Conservation (phyloP, 2,888 invertebrate species). For the Temnothorax rugatulus region DNA sequence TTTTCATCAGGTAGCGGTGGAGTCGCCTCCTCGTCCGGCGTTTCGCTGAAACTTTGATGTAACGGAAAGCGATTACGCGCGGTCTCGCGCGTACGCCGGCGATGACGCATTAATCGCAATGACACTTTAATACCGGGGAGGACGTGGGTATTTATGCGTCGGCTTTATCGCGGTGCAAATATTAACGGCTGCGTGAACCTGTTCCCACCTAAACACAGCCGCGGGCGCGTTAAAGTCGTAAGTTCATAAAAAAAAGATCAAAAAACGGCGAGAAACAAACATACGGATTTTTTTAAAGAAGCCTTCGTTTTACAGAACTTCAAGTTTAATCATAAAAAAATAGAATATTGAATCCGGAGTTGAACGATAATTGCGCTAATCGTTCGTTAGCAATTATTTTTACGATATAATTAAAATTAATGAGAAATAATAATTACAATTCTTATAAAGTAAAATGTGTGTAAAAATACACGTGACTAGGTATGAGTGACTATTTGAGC, state of each 20-base stretch:
- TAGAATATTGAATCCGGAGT: neutral
- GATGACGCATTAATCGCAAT: constrained; percentile 67
- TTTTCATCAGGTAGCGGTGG: constrained; percentile 29
- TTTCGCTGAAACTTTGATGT: constrained; percentile 64
- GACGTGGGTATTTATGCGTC: constrained; percentile 53
- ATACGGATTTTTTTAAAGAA: neutral
- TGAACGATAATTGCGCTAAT: neutral
- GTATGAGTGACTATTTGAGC: neutral
- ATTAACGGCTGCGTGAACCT: constrained; percentile 39
- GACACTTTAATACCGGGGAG: constrained; percentile 54
- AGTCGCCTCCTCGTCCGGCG: constrained; percentile 43
- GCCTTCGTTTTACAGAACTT: neutral
- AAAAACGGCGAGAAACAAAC: neutral
- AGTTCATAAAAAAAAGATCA: neutral
- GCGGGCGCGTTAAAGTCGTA: neutral
- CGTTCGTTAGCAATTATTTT: neutral
- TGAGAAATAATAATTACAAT: neutral
- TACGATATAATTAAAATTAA: neutral
- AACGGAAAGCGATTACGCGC: constrained; percentile 69
- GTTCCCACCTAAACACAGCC: constrained; percentile 24
- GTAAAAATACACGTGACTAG: neutral
- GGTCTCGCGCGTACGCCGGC: constrained; percentile 56
- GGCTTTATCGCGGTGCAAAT: constrained; percentile 54
- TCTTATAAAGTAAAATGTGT: neutral
- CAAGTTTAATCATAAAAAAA: neutral